Evolutionary conservation across 2,113 vertebrate genomes (phyloP).

Genomic region (Pseudois nayaur): DNA sequence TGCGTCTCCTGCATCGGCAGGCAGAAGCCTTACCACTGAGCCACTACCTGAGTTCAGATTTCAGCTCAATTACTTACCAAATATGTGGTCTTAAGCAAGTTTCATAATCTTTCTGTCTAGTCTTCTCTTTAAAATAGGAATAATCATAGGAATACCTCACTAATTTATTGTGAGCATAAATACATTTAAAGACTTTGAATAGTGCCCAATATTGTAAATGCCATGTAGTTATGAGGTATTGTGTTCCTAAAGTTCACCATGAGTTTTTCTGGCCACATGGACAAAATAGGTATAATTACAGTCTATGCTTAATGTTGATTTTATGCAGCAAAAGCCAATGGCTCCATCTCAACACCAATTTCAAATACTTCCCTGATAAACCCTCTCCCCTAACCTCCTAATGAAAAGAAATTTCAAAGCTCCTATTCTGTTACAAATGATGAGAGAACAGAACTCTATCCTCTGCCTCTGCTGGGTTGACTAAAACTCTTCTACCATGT

Average conservation of each 20-base stretch:
- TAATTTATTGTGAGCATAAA: background rate
- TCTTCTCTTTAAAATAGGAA: conserved; percentile 15
- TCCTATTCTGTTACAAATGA: background rate
- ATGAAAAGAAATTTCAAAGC: background rate
- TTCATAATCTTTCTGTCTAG: background rate
- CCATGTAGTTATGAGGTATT: background rate
- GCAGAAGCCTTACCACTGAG: background rate
- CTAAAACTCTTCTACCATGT: background rate
- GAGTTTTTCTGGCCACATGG: background rate
- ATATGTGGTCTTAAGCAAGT: background rate
- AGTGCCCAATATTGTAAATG: background rate
- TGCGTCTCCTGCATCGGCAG: background rate
- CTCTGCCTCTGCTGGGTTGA: background rate
- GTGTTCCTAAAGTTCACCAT: background rate
- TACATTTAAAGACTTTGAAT: background rate
- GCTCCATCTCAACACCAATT: background rate
- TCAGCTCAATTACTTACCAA: background rate
- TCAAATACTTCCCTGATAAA: background rate
- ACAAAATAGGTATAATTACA: background rate
- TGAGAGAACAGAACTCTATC: background rate
- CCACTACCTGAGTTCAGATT: background rate
- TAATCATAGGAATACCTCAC: background rate
- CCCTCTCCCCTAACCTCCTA: background rate
- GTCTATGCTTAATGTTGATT: background rate
- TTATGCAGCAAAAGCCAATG: background rate